Conservation (phyloP, 2,888 invertebrate genomes). For the Imbricaverruca yamaguchii region DNA sequence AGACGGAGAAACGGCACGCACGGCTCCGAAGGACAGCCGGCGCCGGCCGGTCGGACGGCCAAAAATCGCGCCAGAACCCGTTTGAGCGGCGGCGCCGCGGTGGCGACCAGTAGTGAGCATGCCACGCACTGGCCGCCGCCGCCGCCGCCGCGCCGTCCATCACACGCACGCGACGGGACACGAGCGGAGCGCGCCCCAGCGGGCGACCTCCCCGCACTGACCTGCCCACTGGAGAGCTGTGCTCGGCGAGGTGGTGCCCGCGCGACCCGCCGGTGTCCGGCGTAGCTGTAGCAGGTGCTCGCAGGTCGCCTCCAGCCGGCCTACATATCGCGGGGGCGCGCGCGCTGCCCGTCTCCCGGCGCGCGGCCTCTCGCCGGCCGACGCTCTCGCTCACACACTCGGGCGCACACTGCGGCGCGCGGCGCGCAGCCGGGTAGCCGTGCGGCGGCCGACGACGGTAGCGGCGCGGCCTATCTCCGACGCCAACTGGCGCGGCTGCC, state of each 20-base stretch:
- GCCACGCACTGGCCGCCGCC: neutral
- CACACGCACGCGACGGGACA: neutral
- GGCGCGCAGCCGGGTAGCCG: no score
- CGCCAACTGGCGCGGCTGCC: neutral
- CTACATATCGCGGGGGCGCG: neutral
- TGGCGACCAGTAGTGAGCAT: neutral
- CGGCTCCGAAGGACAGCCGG: neutral
- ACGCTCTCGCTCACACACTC: neutral
- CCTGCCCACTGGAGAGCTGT: neutral
- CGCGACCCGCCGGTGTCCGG: neutral
- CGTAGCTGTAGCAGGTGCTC: neutral
- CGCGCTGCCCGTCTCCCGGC: neutral
- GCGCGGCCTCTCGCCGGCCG: neutral
- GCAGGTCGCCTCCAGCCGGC: neutral
- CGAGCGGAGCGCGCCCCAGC: no score
- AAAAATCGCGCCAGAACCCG: conserved; percentile 13
- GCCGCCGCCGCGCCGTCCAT: neutral
- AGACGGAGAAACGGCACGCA: neutral
- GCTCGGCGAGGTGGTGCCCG: neutral
- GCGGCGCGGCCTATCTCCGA: neutral
- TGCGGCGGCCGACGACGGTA: neutral
- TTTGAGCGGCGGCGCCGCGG: conserved; percentile 3
- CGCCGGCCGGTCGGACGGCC: neutral
- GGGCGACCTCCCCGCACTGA: neutral
- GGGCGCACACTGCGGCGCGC: neutral